Evolutionary conservation across 2,888 invertebrate species (phyloP).

Genomic region (Zaprionus bogoriensis): DNA sequence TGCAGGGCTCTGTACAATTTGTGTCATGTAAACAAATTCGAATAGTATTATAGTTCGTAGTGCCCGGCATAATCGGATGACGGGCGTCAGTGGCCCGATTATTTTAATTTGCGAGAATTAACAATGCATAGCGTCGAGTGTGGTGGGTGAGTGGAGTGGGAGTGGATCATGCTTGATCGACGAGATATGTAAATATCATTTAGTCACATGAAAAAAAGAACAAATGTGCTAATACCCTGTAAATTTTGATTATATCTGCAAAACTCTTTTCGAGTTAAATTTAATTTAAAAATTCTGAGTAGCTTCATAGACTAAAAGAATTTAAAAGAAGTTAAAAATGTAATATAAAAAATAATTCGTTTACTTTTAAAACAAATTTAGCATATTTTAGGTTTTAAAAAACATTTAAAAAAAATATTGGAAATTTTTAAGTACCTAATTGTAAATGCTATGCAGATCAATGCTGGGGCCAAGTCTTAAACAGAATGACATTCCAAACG

Average conservation of each 20-base stretch:
- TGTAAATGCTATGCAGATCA: no score
- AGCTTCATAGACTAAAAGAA: neutral
- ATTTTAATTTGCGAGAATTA: slow-evolving; percentile 65
- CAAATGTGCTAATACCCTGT: no score
- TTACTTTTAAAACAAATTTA: no score
- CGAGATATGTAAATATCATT: neutral
- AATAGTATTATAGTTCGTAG: slow-evolving; percentile 16
- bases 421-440: no score
- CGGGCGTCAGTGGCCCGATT: slow-evolving; percentile 71
- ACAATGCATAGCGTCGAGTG: slow-evolving; percentile 38
- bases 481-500: no score
- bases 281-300: neutral
- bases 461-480: no score
- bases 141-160: neutral
- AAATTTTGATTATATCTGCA: neutral
- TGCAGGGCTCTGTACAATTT: slow-evolving; percentile 6
- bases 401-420: no score
- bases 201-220: slow-evolving; percentile 1
- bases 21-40: slow-evolving; percentile 51
- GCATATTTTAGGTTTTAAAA: no score
- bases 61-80: slow-evolving; percentile 50
- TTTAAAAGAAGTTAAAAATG: neutral
- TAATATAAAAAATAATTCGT: no score
- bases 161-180: slow-evolving; percentile 2
- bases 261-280: neutral